phyloP scores from a whole-genome alignment of 2,888 invertebrate species.

The Pelosia muscerda region DNA sequence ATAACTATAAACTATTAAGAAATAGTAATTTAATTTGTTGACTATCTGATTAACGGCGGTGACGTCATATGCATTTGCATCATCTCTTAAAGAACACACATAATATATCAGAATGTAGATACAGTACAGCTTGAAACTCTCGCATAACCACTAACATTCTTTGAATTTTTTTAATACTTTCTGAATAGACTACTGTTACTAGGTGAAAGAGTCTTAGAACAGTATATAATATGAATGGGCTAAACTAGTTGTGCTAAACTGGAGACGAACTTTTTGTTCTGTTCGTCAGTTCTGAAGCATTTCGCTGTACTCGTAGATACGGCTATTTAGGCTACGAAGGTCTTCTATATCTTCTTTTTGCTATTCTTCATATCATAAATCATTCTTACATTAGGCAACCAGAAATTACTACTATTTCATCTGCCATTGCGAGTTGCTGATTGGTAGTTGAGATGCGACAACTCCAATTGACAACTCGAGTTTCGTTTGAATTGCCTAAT shows the following conservation, averaged over 20 bases:
- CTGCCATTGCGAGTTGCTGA: too few relatives aligned
- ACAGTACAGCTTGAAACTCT: not conserved
- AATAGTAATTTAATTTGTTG: slow-evolving; percentile 7
- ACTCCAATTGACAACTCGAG: too few relatives aligned
- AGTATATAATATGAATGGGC: not conserved
- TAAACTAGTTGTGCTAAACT: too few relatives aligned
- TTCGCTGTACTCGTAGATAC: not conserved
- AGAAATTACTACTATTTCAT: too few relatives aligned
- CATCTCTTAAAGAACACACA: not conserved
- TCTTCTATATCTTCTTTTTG: not conserved
- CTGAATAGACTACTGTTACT: not conserved
- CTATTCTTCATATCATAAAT: too few relatives aligned
- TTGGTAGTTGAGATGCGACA: too few relatives aligned
- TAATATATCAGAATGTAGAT: not conserved
- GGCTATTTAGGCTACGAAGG: not conserved
- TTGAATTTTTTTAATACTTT: not conserved
- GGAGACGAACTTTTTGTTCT: not conserved
- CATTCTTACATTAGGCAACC: too few relatives aligned
- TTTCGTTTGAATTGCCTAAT: too few relatives aligned
- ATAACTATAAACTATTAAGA: too few relatives aligned
- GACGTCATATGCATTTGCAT: slow-evolving; percentile 2
- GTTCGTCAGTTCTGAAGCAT: not conserved
- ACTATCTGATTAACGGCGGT: not conserved
- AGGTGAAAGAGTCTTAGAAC: not conserved
- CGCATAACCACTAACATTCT: not conserved